Percentiles rank a stretch among this genome's conserved stretches.
These are phyloP conservation scores for Pao palembangensis DNA, from an alignment of 2,113 vertebrate genomes.

Conservation along the genomic window DNA sequence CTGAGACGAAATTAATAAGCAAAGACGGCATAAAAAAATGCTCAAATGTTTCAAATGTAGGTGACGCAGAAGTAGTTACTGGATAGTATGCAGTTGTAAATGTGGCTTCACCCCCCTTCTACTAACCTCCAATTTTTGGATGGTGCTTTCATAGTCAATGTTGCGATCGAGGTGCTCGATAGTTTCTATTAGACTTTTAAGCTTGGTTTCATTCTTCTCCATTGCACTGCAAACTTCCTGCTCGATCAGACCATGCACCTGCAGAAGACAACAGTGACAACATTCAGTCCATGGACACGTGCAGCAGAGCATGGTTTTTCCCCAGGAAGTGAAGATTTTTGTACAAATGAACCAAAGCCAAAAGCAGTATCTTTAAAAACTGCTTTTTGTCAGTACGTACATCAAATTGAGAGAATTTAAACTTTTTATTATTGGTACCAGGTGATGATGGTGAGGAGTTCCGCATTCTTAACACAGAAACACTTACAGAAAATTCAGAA, in stretches of 20 bases:
- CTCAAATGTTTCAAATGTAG: no score
- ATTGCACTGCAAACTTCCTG: slow-evolving; percentile 26
- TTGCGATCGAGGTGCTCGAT: slow-evolving; percentile 22
- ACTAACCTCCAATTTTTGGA: slow-evolving; percentile 50
- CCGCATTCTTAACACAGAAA: slow-evolving; percentile 34
- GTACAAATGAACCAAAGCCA: no score
- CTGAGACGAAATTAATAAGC: background rate
- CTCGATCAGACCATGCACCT: slow-evolving; percentile 41
- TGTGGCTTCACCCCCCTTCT: background rate
- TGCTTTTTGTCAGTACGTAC: slow-evolving; percentile 22
- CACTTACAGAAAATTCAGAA: background rate
- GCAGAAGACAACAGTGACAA: background rate
- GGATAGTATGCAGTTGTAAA: no score
- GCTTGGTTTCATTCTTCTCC: slow-evolving; percentile 11
- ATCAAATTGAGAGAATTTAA: slow-evolving; percentile 21
- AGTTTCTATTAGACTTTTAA: slow-evolving; percentile 22
- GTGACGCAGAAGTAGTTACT: no score
- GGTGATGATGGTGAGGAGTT: background rate
- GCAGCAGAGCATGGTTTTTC: no score
- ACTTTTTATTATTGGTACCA: background rate
- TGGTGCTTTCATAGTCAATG: slow-evolving; percentile 6
- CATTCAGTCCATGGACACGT: background rate
- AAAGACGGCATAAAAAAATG: no score
- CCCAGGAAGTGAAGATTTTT: no score
- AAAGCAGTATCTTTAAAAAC: no score